Conservation (phyloP, 2,888 invertebrate species). For the Coleophora deauratella region DNA sequence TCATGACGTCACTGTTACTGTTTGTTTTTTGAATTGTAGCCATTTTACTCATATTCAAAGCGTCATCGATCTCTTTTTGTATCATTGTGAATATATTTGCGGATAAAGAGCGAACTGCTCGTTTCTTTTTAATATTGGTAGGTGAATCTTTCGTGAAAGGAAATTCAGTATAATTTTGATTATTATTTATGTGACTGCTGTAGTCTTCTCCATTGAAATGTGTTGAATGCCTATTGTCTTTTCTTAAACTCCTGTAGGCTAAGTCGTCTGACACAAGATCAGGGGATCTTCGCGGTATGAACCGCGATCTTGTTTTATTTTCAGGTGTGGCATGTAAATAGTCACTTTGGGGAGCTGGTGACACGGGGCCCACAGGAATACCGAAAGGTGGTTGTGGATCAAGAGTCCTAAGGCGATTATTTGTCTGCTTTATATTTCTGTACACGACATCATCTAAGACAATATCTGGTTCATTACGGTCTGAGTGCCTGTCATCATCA, state of each 20-base stretch:
- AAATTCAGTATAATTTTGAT: constrained; percentile 48
- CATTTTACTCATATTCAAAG: constrained; percentile 65
- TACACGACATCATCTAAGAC: constrained; percentile 89
- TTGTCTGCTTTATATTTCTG: constrained; percentile 85
- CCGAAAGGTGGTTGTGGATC: constrained; percentile 94
- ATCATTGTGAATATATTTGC: constrained; percentile 88
- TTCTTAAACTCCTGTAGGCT: constrained; percentile 88
- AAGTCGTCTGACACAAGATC: constrained; percentile 91
- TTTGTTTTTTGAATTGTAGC: constrained; percentile 75
- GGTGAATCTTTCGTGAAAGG: constrained; percentile 47
- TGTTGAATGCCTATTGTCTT: constrained; percentile 79
- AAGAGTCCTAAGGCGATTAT: constrained; percentile 79
- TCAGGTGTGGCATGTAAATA: constrained; percentile 86
- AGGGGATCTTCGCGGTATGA: constrained; percentile 80
- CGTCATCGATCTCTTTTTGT: constrained; percentile 77
- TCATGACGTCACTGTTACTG: constrained; percentile 75
- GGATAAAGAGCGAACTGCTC: constrained; percentile 86
- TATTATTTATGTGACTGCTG: constrained; percentile 62
- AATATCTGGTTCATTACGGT: constrained; percentile 85
- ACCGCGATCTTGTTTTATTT: constrained; percentile 73
- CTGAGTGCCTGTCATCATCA: constrained; percentile 67
- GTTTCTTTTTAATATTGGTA: constrained; percentile 78
- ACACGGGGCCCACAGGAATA: constrained; percentile 89
- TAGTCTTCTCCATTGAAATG: constrained; percentile 64
- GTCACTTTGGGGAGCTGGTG: constrained; percentile 85